A percentile compares a stretch with the other conserved stretches of the same genome.
Evolutionary conservation across 1,140 invertebrate genomes (phyloP).

Genomic region (Euglossa dilemma): DNA sequence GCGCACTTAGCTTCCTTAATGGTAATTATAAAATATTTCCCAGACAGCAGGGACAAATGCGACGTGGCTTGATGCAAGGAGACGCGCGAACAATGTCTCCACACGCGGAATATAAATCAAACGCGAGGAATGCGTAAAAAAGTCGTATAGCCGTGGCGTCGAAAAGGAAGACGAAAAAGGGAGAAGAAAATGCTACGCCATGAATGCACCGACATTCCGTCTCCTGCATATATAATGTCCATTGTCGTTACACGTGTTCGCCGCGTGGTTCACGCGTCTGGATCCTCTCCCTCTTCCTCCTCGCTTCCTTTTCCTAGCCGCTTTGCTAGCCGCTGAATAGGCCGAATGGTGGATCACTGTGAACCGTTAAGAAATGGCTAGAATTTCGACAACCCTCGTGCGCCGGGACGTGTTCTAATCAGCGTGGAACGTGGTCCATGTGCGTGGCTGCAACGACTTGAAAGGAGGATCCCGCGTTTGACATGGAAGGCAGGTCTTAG

Average conservation of each 20-base stretch:
- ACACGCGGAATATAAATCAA: slow-evolving; percentile 72
- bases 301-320: too few species aligned
- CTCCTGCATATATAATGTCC: slow-evolving; percentile 73
- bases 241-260: slow-evolving; percentile 71
- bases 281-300: neutral
- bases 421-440: neutral
- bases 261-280: slow-evolving; percentile 9
- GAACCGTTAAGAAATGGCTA: neutral
- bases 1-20: neutral
- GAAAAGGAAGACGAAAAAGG: slow-evolving; percentile 32
- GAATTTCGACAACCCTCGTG: neutral
- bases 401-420: neutral
- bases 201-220: slow-evolving; percentile 63
- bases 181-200: slow-evolving; percentile 23
- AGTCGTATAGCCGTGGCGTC: neutral
- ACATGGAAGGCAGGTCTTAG: neutral
- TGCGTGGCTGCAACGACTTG: neutral
- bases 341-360: neutral
- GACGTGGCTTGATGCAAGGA: slow-evolving; percentile 51
- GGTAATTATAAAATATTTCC: slow-evolving; percentile 20
- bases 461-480: neutral
- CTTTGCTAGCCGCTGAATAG: neutral
- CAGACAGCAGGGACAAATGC: slow-evolving; percentile 2
- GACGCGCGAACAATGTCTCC: slow-evolving; percentile 56
- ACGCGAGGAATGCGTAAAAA: slow-evolving; percentile 63